phyloP scores from a whole-genome alignment of 2,888 invertebrate genomes.

The Temnothorax rugatulus region DNA sequence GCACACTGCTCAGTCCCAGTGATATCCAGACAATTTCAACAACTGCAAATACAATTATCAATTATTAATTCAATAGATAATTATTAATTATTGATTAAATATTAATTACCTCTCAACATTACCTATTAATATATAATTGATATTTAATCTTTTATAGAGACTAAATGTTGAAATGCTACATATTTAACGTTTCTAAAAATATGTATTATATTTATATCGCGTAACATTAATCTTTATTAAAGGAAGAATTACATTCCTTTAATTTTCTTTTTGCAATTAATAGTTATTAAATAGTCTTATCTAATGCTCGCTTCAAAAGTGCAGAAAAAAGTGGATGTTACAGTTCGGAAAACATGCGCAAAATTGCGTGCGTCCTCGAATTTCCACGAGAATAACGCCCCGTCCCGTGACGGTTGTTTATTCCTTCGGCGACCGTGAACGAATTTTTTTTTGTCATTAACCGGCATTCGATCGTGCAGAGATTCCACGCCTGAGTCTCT shows the following conservation, averaged over 20 bases:
- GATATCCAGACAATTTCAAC: background rate
- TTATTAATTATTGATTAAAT: background rate
- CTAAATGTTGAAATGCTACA: background rate
- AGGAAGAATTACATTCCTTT: background rate
- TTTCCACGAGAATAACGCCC: constrained; percentile 12
- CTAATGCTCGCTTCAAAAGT: background rate
- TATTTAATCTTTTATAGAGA: background rate
- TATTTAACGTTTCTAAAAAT: background rate
- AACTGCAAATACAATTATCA: background rate
- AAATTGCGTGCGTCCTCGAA: constrained; percentile 38
- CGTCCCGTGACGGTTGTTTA: background rate
- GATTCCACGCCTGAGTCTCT: background rate
- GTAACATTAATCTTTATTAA: background rate
- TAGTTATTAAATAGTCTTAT: background rate
- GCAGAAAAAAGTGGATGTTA: background rate
- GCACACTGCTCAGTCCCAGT: background rate
- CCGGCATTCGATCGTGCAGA: background rate
- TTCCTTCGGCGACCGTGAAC: constrained; percentile 12
- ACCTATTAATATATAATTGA: background rate
- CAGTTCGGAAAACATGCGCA: background rate
- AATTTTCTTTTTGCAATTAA: background rate
- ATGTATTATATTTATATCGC: background rate
- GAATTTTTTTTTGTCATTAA: constrained; percentile 18
- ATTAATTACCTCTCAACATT: background rate
- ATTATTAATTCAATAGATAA: background rate